phyloP scores from a whole-genome alignment of 2,113 vertebrate species.

The Panthera leo region DNA sequence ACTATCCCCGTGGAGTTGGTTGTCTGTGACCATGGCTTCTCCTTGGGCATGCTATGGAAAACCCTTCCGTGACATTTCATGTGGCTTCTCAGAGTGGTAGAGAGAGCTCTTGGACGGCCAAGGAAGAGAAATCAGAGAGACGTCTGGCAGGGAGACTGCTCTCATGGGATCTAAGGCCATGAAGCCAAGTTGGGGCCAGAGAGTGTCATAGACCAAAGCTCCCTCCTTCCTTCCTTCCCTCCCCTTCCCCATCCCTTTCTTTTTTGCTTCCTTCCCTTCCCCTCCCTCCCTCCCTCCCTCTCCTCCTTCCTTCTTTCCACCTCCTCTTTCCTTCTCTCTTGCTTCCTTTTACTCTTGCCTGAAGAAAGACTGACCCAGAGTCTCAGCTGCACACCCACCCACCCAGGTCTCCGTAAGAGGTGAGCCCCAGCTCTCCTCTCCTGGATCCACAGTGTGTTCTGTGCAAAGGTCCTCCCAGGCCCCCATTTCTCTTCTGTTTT shows the following conservation, averaged over 20 bases:
- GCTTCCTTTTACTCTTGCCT: background rate
- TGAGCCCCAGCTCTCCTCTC: background rate
- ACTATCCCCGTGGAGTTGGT: background rate
- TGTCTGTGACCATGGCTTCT: background rate
- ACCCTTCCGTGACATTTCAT: background rate
- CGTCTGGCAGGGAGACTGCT: background rate
- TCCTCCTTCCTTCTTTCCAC: background rate
- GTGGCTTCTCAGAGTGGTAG: background rate
- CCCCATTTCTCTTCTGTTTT: background rate
- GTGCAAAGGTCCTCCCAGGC: background rate
- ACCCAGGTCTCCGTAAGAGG: background rate
- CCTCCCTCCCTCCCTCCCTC: background rate
- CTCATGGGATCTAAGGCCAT: accelerated
- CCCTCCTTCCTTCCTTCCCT: too few relatives aligned
- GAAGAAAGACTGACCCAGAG: background rate
- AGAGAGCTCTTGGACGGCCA: background rate
- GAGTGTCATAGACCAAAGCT: background rate
- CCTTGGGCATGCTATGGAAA: background rate
- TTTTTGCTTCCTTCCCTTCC: background rate
- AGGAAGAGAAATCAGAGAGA: background rate
- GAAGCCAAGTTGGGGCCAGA: background rate
- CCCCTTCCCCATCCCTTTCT: too few relatives aligned
- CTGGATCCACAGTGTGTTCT: too few relatives aligned
- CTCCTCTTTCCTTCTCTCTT: background rate
- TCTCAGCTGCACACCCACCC: background rate